Percentiles rank a stretch among this genome's conserved stretches.
Conservation (phyloP, 2,888 invertebrate genomes). For the Blastobasis adustella region DNA sequence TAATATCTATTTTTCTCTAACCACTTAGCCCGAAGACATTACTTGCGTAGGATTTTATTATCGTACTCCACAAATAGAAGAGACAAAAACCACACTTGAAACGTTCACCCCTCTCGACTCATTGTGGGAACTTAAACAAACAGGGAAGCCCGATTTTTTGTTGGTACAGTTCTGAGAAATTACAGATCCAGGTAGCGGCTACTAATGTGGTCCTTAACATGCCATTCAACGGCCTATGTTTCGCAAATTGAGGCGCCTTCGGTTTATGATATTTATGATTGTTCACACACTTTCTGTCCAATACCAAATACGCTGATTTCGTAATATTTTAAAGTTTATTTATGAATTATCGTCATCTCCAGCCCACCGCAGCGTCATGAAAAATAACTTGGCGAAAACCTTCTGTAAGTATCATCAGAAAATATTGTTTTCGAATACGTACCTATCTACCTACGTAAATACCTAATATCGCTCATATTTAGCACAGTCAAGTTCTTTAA, state of each 20-base stretch:
- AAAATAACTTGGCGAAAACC: no score
- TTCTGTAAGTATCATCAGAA: no score
- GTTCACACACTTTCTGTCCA: no score
- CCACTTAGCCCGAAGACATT: slow-evolving; percentile 22
- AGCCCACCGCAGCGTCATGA: no score
- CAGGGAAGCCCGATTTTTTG: slow-evolving; percentile 54
- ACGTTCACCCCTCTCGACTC: slow-evolving; percentile 54
- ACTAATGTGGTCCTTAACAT: slow-evolving; percentile 44
- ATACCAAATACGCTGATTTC: no score
- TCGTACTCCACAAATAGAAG: slow-evolving; percentile 58
- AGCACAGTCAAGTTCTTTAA: neutral
- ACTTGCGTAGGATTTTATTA: slow-evolving; percentile 54
- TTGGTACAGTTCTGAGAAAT: slow-evolving; percentile 51
- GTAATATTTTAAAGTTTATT: no score
- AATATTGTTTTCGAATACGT: no score
- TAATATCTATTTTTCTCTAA: slow-evolving; percentile 12
- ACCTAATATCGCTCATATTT: slow-evolving; percentile 1
- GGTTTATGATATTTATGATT: no score
- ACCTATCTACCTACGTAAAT: no score
- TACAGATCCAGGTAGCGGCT: slow-evolving; percentile 53
- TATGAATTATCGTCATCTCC: no score
- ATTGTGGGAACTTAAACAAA: slow-evolving; percentile 65
- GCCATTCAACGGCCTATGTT: slow-evolving; percentile 24
- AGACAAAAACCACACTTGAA: slow-evolving; percentile 68
- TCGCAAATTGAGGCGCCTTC: slow-evolving; percentile 10